phyloP scores from a whole-genome alignment of 2,888 invertebrate genomes.

The Geophilus truncorum region DNA sequence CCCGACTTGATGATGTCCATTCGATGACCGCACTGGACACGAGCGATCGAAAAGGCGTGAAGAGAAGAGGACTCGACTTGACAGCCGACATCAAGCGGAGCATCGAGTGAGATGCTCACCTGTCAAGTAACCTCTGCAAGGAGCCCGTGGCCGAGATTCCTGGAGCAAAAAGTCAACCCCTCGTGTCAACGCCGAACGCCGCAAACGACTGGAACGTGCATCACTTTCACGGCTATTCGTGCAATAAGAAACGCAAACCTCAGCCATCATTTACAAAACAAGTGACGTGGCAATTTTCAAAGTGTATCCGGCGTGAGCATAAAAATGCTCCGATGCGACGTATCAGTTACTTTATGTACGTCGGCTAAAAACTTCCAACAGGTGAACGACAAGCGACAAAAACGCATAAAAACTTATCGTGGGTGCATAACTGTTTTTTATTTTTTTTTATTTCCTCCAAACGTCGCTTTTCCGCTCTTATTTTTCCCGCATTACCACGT shows the following conservation, averaged over 20 bases:
- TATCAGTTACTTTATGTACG: slow-evolving; percentile 18
- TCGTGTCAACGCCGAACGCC: not conserved
- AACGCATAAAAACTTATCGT: not conserved
- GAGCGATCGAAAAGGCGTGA: not conserved
- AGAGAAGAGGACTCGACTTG: not conserved
- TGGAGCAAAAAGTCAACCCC: not conserved
- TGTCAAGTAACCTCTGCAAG: not conserved
- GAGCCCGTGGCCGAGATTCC: not conserved
- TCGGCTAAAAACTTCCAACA: slow-evolving; percentile 1
- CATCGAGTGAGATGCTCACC: not conserved
- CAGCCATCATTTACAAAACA: slow-evolving; percentile 17
- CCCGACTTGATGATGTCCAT: not conserved
- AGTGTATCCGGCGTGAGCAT: slow-evolving; percentile 8
- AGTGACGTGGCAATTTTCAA: slow-evolving; percentile 20
- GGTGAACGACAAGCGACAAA: not conserved
- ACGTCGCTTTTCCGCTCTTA: too few species aligned
- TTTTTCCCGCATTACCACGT: too few species aligned
- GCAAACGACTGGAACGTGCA: not conserved
- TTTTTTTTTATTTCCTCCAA: too few species aligned
- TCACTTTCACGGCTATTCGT: slow-evolving; percentile 1
- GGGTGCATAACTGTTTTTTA: not conserved
- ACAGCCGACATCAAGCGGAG: not conserved
- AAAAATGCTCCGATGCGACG: not conserved
- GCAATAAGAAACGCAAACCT: not conserved
- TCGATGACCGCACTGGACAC: not conserved